Evolutionary conservation across 2,888 invertebrate genomes (phyloP), one percentile per base, ranked within the genome.

Genomic region (Entomobrya multifasciata): DNA sequence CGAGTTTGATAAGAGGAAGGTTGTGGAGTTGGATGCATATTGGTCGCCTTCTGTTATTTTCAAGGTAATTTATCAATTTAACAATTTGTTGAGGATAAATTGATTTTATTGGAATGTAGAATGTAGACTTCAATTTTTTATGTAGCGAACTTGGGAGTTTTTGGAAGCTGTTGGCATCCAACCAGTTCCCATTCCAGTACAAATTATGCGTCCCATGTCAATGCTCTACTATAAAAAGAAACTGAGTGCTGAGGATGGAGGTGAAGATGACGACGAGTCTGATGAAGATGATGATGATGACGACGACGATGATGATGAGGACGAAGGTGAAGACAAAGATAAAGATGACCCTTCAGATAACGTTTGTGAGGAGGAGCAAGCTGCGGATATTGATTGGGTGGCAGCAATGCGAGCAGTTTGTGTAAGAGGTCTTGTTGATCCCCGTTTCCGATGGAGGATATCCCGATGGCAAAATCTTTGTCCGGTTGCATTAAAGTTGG

Each of bases 401-500:
- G 76, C 88, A 11, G 87, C 87, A 0, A 80, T 86, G 27, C 72
- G 85, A 36, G 87, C 89, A 3, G 85, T 88, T 11, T 78, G 82
- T 0, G 85, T 89, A 1, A 27, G 88, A 30, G 88, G 89, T 0
- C 77, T 85, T 1, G 86, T 87, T 0, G 90, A 90, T 87, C 89
- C 89, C 1, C 74, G 89, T 17, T 90, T 90, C 52, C 67, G 92
- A 86, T 94, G 93, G 93, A 91, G 91, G 65, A 92, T 94, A 88
- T 95, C 95, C 3, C 93, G 93, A 65, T 95, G 95, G 95, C 93
- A 92, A 52, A 93, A 93, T 76, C 92, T 94, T 90, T 95, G 95
- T 91, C 95, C 95, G 5, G 95, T 95, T 2, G 94, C 95, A 89
- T 93, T 95, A 90, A 93, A 93, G 89, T 93, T 93, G 87, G 94